Evolutionary conservation across 1,140 invertebrate genomes (phyloP).

Genomic region (Pseudoatta argentina): DNA sequence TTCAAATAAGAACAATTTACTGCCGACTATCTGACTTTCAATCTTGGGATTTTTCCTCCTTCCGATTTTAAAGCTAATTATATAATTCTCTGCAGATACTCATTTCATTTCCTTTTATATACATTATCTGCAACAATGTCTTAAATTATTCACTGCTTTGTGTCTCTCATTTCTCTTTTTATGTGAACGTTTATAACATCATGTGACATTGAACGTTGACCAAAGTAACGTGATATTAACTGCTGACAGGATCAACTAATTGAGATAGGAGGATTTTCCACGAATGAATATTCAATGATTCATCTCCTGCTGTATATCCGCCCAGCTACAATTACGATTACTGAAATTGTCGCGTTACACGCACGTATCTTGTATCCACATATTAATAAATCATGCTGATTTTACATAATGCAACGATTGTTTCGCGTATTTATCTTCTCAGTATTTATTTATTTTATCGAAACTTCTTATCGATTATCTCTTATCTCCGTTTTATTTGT

Average conservation of each 20-base stretch:
- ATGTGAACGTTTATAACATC: not conserved
- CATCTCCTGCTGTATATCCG: not conserved
- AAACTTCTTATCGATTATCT: slow-evolving; percentile 5
- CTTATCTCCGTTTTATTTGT: not conserved
- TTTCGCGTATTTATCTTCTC: not conserved
- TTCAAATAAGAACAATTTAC: too few relatives aligned
- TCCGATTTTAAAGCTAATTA: not conserved
- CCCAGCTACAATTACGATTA: slow-evolving; percentile 1
- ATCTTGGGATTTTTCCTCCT: not conserved
- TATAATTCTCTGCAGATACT: not conserved
- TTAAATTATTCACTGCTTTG: not conserved
- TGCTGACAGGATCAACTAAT: not conserved
- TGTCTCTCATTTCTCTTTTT: not conserved
- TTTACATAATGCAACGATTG: not conserved
- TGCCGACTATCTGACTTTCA: slow-evolving; percentile 4
- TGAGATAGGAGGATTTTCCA: slow-evolving; percentile 22
- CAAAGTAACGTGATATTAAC: not conserved
- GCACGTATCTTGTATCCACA: not conserved
- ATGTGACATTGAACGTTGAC: not conserved
- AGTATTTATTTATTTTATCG: not conserved
- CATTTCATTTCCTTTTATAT: not conserved
- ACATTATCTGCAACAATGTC: not conserved
- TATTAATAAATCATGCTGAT: not conserved
- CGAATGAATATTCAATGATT: slow-evolving; percentile 31
- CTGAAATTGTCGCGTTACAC: not conserved